Percentiles rank a stretch among this genome's conserved stretches.
These are phyloP conservation scores for Osmoderma eremita DNA, from an alignment of 2,888 invertebrate genomes.

Conservation along the genomic window DNA sequence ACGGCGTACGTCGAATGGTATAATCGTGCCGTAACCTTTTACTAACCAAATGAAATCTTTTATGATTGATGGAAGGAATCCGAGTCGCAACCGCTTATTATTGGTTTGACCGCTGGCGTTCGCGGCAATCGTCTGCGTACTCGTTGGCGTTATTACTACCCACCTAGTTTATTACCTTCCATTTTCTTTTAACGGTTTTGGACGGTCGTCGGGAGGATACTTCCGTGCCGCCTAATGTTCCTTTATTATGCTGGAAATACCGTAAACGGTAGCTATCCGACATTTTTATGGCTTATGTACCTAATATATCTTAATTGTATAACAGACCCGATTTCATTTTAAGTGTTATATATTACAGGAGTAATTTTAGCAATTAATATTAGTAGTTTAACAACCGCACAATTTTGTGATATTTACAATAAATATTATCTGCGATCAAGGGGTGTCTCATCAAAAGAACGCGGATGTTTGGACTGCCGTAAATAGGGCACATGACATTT, in stretches of 20 bases:
- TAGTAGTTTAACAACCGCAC: too few species aligned
- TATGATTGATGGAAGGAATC: conserved; percentile 56
- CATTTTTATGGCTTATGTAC: too few species aligned
- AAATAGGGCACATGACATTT: too few species aligned
- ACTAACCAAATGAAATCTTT: conserved; percentile 56
- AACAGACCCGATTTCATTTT: too few species aligned
- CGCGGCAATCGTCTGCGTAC: conserved; percentile 10
- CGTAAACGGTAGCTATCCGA: too few species aligned
- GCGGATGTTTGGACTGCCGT: too few species aligned
- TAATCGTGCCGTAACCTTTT: conserved; percentile 43
- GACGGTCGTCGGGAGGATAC: conserved; percentile 18
- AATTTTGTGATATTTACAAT: too few species aligned
- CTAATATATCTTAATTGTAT: too few species aligned
- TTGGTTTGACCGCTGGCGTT: conserved; percentile 46
- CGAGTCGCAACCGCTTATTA: conserved; percentile 46
- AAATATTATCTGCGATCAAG: too few species aligned
- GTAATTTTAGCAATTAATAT: too few species aligned
- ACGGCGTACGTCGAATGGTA: conserved; percentile 7
- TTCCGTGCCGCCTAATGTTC: conserved; percentile 14
- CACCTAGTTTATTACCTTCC: conserved; percentile 31
- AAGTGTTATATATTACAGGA: too few species aligned
- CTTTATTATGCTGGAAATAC: conserved; percentile 1
- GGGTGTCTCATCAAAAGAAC: too few species aligned
- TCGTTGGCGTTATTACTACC: conserved; percentile 6
- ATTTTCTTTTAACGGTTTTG: conserved; percentile 15